A percentile compares a stretch with the other conserved stretches of the same genome.
These are phyloP conservation scores for Zaprionus kolodkinae DNA, from an alignment of 1,140 invertebrate species.

Conservation along the genomic window DNA sequence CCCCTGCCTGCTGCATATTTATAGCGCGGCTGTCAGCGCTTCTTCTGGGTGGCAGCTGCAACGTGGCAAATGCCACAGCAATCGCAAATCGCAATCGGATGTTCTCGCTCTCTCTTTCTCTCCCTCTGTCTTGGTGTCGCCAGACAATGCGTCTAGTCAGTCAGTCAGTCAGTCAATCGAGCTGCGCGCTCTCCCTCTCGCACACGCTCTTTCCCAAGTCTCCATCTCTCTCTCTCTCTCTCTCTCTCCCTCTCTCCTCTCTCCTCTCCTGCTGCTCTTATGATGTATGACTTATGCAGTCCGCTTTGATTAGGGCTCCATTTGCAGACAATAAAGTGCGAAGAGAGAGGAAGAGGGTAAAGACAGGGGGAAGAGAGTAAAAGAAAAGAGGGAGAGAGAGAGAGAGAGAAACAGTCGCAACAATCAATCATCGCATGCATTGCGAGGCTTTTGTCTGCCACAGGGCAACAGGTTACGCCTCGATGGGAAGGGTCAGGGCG, in stretches of 20 bases:
- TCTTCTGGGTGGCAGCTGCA: conserved; percentile 33
- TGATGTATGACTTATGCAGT: conserved; percentile 39
- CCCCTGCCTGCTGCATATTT: conserved; percentile 53
- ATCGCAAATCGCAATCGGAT: conserved; percentile 23
- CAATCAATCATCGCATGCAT: conserved; percentile 56
- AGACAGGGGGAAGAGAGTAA: background rate
- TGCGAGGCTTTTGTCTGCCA: conserved; percentile 28
- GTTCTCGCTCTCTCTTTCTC: background rate
- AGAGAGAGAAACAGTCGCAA: background rate
- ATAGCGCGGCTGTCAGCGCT: conserved; percentile 53
- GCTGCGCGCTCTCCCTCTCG: background rate
- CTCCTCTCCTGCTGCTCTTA: conserved; percentile 24
- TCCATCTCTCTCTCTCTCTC: background rate
- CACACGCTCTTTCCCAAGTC: too few relatives aligned
- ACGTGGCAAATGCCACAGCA: conserved; percentile 57
- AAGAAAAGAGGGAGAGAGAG: background rate
- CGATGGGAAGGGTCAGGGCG: background rate
- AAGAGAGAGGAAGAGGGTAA: background rate
- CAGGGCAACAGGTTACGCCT: conserved; percentile 58
- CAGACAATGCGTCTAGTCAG: conserved; percentile 74
- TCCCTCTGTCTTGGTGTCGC: conserved; percentile 2
- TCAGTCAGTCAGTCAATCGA: conserved; percentile 40
- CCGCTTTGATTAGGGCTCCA: conserved; percentile 41
- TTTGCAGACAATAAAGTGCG: conserved; percentile 24
- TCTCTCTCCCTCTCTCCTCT: background rate